These are phyloP conservation scores for Coelopa frigida DNA, from an alignment of 1,140 invertebrate species.

Conservation along the genomic window DNA sequence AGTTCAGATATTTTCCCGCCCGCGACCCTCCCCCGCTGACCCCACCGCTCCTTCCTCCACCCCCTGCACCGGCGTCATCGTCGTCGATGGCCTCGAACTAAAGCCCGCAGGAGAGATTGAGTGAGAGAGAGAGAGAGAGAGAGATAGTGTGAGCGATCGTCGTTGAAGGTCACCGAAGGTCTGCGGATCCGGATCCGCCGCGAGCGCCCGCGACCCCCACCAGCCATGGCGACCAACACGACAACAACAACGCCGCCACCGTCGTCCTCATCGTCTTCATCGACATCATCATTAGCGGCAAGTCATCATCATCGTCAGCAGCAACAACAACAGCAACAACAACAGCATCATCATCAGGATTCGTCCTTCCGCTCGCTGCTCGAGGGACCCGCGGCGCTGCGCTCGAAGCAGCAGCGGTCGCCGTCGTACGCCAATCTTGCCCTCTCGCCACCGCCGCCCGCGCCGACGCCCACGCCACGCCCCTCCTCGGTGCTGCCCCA, in stretches of 20 bases:
- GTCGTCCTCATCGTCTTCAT: not conserved
- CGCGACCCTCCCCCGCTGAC: too few species aligned
- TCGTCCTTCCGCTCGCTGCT: conserved; percentile 8
- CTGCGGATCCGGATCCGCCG: too few species aligned
- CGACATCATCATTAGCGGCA: too few species aligned
- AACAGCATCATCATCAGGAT: conserved; percentile 11
- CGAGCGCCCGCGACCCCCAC: not conserved
- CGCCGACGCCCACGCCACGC: conserved; percentile 1
- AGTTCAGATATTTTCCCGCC: too few species aligned
- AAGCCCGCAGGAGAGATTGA: not conserved
- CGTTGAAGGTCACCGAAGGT: too few species aligned
- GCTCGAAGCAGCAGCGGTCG: conserved; percentile 13
- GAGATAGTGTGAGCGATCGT: conserved; percentile 10
- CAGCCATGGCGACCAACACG: not conserved
- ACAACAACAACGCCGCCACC: conserved; percentile 2
- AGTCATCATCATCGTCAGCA: not conserved
- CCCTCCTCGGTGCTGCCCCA: conserved; percentile 9
- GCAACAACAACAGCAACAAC: not conserved
- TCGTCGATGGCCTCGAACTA: conserved; percentile 10
- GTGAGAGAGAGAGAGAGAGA: too few species aligned
- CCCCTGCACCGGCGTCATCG: too few species aligned
- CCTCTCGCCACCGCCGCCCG: conserved; percentile 1
- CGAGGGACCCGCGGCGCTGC: conserved; percentile 9
- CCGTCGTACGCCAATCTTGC: conserved; percentile 8
- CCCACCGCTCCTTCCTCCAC: too few species aligned